These are phyloP conservation scores for Riparia riparia DNA, from an alignment of 2,113 vertebrate species.

Conservation along the genomic window DNA sequence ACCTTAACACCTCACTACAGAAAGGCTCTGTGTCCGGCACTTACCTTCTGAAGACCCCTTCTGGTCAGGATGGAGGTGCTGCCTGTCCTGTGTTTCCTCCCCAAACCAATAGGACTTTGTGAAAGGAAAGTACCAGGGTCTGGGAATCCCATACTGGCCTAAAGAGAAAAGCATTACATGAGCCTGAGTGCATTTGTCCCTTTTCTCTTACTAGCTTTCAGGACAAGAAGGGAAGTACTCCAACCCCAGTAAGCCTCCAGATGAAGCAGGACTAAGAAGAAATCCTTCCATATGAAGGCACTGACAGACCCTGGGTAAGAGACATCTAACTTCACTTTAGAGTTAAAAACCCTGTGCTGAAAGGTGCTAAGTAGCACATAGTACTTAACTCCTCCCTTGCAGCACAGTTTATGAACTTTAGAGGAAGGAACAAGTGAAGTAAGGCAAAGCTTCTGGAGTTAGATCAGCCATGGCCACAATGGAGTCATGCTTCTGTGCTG, in stretches of 20 bases:
- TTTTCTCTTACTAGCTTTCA: not conserved
- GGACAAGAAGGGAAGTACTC: not conserved
- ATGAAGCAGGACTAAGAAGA: not conserved
- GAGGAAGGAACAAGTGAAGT: not conserved
- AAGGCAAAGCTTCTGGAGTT: not conserved
- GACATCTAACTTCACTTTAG: not conserved
- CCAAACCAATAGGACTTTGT: conserved; percentile 96
- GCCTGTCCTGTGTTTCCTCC: conserved; percentile 76
- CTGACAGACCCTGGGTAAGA: not conserved
- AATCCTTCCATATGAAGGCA: not conserved
- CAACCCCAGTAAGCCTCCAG: not conserved
- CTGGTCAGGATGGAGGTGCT: conserved; percentile 65
- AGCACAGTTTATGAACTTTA: not conserved
- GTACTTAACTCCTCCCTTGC: not conserved
- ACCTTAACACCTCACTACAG: not conserved
- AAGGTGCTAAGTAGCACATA: not conserved
- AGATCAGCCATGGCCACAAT: not conserved
- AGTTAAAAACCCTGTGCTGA: not conserved
- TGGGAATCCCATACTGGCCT: conserved; percentile 97
- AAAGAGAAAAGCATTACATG: conserved; percentile 4
- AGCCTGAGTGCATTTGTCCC: not conserved
- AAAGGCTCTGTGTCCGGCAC: not conserved
- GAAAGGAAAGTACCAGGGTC: conserved; percentile 93
- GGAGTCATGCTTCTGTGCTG: not conserved
- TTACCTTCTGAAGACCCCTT: conserved; percentile 83